Base-by-base conservation (phyloP, 2,113 vertebrate genomes). In the Hemicordylus capensis region DNA sequence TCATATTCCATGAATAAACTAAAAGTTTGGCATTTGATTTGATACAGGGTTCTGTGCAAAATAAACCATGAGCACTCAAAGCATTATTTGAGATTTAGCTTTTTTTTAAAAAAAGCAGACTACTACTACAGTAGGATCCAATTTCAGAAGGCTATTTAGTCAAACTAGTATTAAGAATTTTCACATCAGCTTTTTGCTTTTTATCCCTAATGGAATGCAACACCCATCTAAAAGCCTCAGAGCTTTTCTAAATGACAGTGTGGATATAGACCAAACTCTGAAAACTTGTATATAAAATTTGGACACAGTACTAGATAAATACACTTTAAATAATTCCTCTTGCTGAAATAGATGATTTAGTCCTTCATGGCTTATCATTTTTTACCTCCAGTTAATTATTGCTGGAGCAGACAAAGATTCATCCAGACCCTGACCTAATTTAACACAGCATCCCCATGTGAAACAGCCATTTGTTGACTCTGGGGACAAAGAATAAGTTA, bases 381-480 rank as follows among this genome's bases (percentile, higher is more conserved):
- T n/a, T 74, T 67, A 73, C 31, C 4, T 39, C 6, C 39, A 1
- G 0, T 83, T 87, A 82, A 51, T 88, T 54, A 78, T 10, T 12
- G 77, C 5, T 54, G 76, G 70, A 1, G 83, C 77, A 88, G 81
- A 3, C 26, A 80, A 54, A 54, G 83, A 90, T 51, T 64, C 26
- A 80, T 2, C 64, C 84, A 81, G 34, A 85, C 28, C 72, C 19
- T 93, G 82, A 78, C 78, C 82, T 83, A 87, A 34, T 95, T 93
- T 90, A 89, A 81, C 75, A 92, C 34, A 85, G 42, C 37, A 54
- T 79, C 11, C 84, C 88, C 72, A 48, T 82, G 42, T 69, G 91
- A 93, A 95, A 91, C 59, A 81, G 24, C 3, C 51, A 58, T 64
- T 94, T 89, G 46, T 87, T 92, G 89, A 88, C 56, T 85, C 28